phyloP scores from a whole-genome alignment of 2,113 vertebrate genomes.

The Neodontobutis hainanensis region DNA sequence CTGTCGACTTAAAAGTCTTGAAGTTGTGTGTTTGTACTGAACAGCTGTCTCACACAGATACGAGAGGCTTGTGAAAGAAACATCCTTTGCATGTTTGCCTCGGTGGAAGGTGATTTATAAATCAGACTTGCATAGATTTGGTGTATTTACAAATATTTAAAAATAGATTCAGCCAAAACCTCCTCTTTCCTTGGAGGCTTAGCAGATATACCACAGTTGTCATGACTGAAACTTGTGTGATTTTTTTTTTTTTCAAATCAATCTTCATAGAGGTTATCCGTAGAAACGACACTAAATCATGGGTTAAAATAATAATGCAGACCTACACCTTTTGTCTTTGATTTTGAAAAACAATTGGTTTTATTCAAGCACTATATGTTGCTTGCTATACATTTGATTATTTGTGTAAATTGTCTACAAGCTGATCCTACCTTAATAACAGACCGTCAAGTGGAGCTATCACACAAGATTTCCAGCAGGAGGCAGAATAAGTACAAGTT shows the following conservation, averaged over 20 bases:
- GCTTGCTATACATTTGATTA: background rate
- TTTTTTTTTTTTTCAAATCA: background rate
- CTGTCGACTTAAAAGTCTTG: conserved; percentile 26
- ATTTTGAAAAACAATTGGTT: no score
- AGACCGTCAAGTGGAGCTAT: conserved; percentile 28
- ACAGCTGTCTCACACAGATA: conserved; percentile 46
- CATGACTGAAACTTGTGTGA: conserved; percentile 13
- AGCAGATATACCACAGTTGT: conserved; percentile 13
- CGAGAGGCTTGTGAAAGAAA: conserved; percentile 43
- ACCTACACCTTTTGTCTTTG: background rate
- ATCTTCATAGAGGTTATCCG: no score
- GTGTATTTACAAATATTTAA: conserved; percentile 28
- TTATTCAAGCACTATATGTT: background rate
- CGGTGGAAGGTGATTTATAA: conserved; percentile 17
- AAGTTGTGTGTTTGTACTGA: conserved; percentile 44
- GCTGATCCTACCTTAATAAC: background rate
- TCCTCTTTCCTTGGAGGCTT: conserved; percentile 3
- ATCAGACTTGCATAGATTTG: background rate
- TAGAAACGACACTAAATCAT: no score
- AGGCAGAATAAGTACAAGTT: conserved; percentile 54
- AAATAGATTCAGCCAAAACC: conserved; percentile 9
- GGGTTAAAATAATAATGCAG: background rate
- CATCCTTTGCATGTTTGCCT: conserved; percentile 45
- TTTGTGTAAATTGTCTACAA: background rate
- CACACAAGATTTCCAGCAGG: conserved; percentile 61